A percentile compares a stretch with the other conserved stretches of the same genome.
Evolutionary conservation across 2,797 vertebrate species (phyloP).

Genomic region (Pitangus sulphuratus): DNA sequence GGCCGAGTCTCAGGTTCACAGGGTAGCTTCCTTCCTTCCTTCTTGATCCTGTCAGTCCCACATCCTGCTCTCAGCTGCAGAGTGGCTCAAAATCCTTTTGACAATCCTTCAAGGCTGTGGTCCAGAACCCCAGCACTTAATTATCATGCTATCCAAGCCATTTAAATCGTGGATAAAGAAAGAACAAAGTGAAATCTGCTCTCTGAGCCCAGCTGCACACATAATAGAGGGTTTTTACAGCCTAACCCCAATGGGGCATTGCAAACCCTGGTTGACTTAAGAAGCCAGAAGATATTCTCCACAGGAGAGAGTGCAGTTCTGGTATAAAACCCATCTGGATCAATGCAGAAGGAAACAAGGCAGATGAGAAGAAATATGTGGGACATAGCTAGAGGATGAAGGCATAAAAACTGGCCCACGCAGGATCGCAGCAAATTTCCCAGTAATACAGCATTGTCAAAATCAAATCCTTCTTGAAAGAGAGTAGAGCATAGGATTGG

Average conservation of each 20-base stretch:
- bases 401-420: not conserved
- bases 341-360: not conserved
- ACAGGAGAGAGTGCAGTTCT: not conserved
- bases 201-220: slow-evolving; percentile 33
- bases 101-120: not conserved
- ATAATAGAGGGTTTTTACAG: slow-evolving; percentile 28
- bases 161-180: slow-evolving; percentile 26
- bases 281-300: slow-evolving; percentile 34
- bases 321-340: slow-evolving; percentile 19
- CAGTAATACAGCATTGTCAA: not conserved
- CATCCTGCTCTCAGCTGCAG: slow-evolving; percentile 33
- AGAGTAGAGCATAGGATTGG: not conserved
- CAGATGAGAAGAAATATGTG: slow-evolving; percentile 27
- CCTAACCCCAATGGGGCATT: not conserved
- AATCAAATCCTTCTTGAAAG: slow-evolving; percentile 15
- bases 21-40: slow-evolving; percentile 24
- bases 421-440: not conserved
- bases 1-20: slow-evolving; percentile 16
- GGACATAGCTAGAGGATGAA: not conserved
- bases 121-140: slow-evolving; percentile 22
- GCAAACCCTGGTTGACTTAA: not conserved
- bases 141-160: not conserved
- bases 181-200: slow-evolving; percentile 39
- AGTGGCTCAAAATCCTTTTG: not conserved
- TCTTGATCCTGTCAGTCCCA: not conserved